Evolutionary conservation across 2,113 vertebrate genomes (phyloP).

Genomic region (Garra rufa): DNA sequence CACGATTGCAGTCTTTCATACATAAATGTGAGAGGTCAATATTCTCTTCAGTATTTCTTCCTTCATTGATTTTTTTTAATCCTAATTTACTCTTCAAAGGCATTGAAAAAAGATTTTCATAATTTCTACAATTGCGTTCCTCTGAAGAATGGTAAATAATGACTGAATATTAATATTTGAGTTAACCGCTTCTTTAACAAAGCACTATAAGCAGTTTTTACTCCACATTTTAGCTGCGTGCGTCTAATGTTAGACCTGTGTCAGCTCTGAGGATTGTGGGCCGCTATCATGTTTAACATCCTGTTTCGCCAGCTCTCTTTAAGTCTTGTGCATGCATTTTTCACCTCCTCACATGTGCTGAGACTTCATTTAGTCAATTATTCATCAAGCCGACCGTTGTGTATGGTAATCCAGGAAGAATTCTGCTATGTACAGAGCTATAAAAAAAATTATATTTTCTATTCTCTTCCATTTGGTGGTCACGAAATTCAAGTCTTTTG

Average conservation of each 20-base stretch:
- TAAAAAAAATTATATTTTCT: constrained; percentile 37
- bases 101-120: background rate
- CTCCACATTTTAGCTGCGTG: background rate
- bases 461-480: background rate
- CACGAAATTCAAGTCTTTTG: background rate
- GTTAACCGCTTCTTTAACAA: background rate
- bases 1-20: background rate
- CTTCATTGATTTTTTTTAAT: background rate
- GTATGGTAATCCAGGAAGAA: constrained; percentile 41
- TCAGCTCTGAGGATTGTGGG: constrained; percentile 10
- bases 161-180: background rate
- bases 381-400: constrained; percentile 43
- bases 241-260: constrained; percentile 41
- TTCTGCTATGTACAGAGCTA: constrained; percentile 33
- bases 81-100: background rate
- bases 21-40: background rate
- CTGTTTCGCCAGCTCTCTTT: constrained; percentile 42
- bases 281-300: constrained; percentile 30
- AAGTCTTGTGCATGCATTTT: constrained; percentile 50
- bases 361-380: constrained; percentile 44
- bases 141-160: background rate
- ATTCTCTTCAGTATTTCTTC: background rate
- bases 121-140: background rate
- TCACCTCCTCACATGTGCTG: constrained; percentile 37
- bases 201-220: background rate